phyloP scores from a whole-genome alignment of 1,140 invertebrate genomes.

The Pseudomyrmex dendroicus region DNA sequence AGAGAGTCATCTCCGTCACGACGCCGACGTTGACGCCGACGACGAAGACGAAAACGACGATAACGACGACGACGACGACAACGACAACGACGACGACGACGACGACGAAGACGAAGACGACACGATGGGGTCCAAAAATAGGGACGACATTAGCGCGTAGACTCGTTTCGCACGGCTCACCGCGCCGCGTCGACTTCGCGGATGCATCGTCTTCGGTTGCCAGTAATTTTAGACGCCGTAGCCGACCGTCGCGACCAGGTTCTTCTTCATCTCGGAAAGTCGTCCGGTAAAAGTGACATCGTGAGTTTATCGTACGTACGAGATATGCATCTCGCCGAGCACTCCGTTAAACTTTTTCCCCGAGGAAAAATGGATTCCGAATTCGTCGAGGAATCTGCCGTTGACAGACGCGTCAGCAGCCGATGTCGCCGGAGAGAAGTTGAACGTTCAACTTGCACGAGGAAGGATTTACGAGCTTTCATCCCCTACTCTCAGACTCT shows the following conservation, averaged over 20 bases:
- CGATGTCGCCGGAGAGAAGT: slow-evolving; percentile 71
- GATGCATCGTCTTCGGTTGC: slow-evolving; percentile 73
- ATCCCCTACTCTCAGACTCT: background rate
- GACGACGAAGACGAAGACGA: slow-evolving; percentile 43
- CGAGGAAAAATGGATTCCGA: slow-evolving; percentile 40
- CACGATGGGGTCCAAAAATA: slow-evolving; percentile 67
- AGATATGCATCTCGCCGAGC: slow-evolving; percentile 12
- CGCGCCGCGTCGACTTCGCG: slow-evolving; percentile 62
- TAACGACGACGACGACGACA: slow-evolving; percentile 14
- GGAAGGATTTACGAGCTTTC: slow-evolving; percentile 24
- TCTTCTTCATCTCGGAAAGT: slow-evolving; percentile 24
- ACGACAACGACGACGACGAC: background rate
- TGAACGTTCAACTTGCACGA: slow-evolving; percentile 69
- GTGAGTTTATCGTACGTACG: slow-evolving; percentile 43
- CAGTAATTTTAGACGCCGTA: slow-evolving; percentile 73
- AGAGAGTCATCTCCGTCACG: slow-evolving; percentile 19
- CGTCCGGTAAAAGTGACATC: slow-evolving; percentile 51
- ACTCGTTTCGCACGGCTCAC: slow-evolving; percentile 69
- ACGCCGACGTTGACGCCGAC: slow-evolving; percentile 11
- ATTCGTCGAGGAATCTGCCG: slow-evolving; percentile 45
- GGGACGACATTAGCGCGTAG: slow-evolving; percentile 68
- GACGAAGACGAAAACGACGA: background rate
- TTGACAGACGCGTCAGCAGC: slow-evolving; percentile 75
- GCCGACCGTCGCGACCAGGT: slow-evolving; percentile 63
- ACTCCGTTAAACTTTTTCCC: slow-evolving; percentile 26